Base-by-base conservation (phyloP, 2,888 invertebrate species). In the Erebia palarica region DNA sequence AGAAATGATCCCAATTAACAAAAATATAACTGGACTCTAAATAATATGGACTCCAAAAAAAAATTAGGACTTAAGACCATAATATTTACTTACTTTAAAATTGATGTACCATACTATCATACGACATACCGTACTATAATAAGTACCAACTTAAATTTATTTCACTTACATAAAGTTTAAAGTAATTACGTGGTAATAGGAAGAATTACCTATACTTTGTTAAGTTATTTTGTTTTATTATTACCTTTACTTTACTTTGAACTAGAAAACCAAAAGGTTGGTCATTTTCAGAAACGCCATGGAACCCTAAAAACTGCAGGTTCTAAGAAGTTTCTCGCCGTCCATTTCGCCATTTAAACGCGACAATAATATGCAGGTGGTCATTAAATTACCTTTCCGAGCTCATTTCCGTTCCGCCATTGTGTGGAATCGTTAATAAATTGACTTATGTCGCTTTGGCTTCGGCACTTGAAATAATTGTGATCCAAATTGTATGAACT, bases 321-420 rank as follows among this genome's bases (percentile, higher is more conserved):
- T 77, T 76, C 73, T 66, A 21, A 63, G 68, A 73, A 77, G 64
- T 36, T 69, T 75, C 73, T 76, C 60, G 68, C 82, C 84, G 85
- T 21, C 67, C 67, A 59, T 59, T 51, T 61, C 13, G 51, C 42
- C 18, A 42, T 61, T 42, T 36, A 53, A 60, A 36, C 14, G 42
- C 53, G 53, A 85, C 85, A 77, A 81, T 85, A 81, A 81, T 85
- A 81, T 16, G 80, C 90, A 90, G 90, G 89, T 91, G 89, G 83
- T 85, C 87, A 89, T 91, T 87, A 87, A 87, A 90, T 86, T 78
- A 81, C 84, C 86, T 86, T 89, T 86, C 83, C 79, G 83, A 73
- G 76, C 83, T 87, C 90, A 86, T 91, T 90, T 91, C 91, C 91
- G 91, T 76, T 87, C 78, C 14, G 44, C 36, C 47, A 53, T 69